These are phyloP conservation scores for Mesorhabditis belari DNA, from an alignment of 2,888 invertebrate genomes.

Conservation along the genomic window DNA sequence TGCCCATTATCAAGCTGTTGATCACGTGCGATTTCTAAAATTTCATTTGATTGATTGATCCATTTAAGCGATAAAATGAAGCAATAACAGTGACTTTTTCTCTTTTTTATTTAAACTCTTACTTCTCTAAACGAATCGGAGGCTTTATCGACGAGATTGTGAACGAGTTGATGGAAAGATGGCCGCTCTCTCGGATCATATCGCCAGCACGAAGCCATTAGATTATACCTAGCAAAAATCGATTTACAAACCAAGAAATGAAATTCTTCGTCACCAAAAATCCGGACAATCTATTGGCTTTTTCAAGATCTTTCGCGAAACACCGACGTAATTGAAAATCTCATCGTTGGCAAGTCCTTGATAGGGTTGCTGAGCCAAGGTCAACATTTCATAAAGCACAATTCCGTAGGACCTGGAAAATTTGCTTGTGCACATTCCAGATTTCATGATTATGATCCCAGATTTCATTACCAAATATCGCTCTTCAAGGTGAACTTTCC, in stretches of 20 bases:
- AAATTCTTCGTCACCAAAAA: slow-evolving; percentile 66
- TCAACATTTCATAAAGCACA: slow-evolving; percentile 91
- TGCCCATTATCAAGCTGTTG: too few species aligned
- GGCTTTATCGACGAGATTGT: slow-evolving; percentile 12
- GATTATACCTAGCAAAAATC: slow-evolving; percentile 62
- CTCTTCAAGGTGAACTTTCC: slow-evolving; percentile 77
- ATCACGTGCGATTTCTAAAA: not conserved
- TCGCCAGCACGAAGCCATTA: slow-evolving; percentile 90
- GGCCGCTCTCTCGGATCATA: slow-evolving; percentile 74
- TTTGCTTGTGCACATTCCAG: not conserved
- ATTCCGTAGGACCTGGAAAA: slow-evolving; percentile 36
- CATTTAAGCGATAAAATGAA: too few species aligned
- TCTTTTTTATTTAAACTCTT: too few species aligned
- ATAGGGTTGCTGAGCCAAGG: slow-evolving; percentile 93
- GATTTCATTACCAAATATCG: slow-evolving; percentile 56
- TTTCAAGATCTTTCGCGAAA: slow-evolving; percentile 68
- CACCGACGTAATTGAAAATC: slow-evolving; percentile 50
- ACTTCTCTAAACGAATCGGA: slow-evolving; percentile 9
- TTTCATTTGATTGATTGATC: not conserved
- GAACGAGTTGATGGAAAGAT: slow-evolving; percentile 62
- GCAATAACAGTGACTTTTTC: too few species aligned
- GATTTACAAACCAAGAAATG: not conserved
- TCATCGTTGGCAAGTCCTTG: slow-evolving; percentile 81
- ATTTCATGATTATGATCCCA: too few species aligned
- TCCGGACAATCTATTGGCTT: slow-evolving; percentile 91